Percentiles rank a stretch among this genome's conserved stretches.
phyloP scores from a whole-genome alignment of 2,888 invertebrate genomes.

The Idaea aversata region DNA sequence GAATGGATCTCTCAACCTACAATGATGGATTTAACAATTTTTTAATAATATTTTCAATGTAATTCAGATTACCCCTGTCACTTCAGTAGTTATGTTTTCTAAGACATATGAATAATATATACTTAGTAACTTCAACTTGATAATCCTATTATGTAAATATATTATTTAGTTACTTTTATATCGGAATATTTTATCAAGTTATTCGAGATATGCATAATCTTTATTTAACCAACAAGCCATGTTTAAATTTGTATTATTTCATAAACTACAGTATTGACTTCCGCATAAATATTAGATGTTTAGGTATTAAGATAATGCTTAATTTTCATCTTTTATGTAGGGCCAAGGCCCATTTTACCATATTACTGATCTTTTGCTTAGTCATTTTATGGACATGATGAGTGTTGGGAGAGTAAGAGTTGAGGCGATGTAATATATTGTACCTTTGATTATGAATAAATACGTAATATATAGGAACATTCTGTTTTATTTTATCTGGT shows the following conservation, averaged over 20 bases:
- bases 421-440: slow-evolving; percentile 79
- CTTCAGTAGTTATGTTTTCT: neutral
- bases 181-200: slow-evolving; percentile 30
- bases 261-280: slow-evolving; percentile 76
- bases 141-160: slow-evolving; percentile 28
- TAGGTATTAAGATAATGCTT: slow-evolving; percentile 72
- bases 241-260: slow-evolving; percentile 65
- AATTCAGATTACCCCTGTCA: slow-evolving; percentile 3
- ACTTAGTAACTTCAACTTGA: slow-evolving; percentile 21
- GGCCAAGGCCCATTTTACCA: slow-evolving; percentile 66
- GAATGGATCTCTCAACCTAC: slow-evolving; percentile 48
- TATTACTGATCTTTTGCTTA: slow-evolving; percentile 66
- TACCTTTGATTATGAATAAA: slow-evolving; percentile 80
- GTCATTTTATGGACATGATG: slow-evolving; percentile 70
- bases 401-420: slow-evolving; percentile 65
- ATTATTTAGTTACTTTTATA: slow-evolving; percentile 48
- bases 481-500: slow-evolving; percentile 46
- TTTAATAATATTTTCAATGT: slow-evolving; percentile 17
- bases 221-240: slow-evolving; percentile 64
- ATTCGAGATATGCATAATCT: slow-evolving; percentile 63
- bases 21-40: slow-evolving; percentile 18
- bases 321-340: slow-evolving; percentile 75
- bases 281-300: slow-evolving; percentile 64
- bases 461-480: slow-evolving; percentile 75
- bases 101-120: neutral